Conservation (phyloP, 2,888 invertebrate species). For the Drosophila acutilabella region DNA sequence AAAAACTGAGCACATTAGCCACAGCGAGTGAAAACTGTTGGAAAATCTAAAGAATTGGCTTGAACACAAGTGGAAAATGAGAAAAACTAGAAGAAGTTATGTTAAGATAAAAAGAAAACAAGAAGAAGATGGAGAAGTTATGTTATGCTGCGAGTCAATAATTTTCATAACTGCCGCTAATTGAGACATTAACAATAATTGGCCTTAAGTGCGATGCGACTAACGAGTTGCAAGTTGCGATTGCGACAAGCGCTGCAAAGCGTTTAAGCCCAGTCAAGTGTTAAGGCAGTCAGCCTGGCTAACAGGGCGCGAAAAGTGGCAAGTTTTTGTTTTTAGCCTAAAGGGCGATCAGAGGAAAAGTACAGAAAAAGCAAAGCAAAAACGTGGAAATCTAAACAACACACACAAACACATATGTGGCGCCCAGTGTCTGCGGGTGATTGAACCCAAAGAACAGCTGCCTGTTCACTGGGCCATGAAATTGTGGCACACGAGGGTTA, state of each 20-base stretch:
- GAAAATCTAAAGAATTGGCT: slow-evolving; percentile 33
- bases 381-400: slow-evolving; percentile 19
- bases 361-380: slow-evolving; percentile 5
- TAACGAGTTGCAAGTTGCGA: slow-evolving; percentile 20
- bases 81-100: slow-evolving; percentile 11
- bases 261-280: slow-evolving; percentile 57
- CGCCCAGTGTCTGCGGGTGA: slow-evolving; percentile 34
- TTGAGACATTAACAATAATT: slow-evolving; percentile 78
- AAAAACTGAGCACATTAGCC: slow-evolving; percentile 29
- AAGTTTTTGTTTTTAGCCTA: slow-evolving; percentile 42
- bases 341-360: slow-evolving; percentile 36
- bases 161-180: slow-evolving; percentile 79
- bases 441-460: slow-evolving; percentile 53
- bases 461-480: slow-evolving; percentile 60
- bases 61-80: neutral
- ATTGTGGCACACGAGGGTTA: slow-evolving; percentile 34
- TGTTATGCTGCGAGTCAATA: slow-evolving; percentile 61
- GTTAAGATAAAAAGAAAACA: slow-evolving; percentile 3
- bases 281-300: slow-evolving; percentile 48
- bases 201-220: slow-evolving; percentile 65
- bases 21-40: slow-evolving; percentile 37
- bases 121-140: slow-evolving; percentile 7
- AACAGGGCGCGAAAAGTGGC: slow-evolving; percentile 45
- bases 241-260: slow-evolving; percentile 26
- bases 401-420: slow-evolving; percentile 35